A percentile compares a stretch with the other conserved stretches of the same genome.
Evolutionary conservation across 2,888 invertebrate genomes (phyloP).

Genomic region (Trypoxylon attenuatum): DNA sequence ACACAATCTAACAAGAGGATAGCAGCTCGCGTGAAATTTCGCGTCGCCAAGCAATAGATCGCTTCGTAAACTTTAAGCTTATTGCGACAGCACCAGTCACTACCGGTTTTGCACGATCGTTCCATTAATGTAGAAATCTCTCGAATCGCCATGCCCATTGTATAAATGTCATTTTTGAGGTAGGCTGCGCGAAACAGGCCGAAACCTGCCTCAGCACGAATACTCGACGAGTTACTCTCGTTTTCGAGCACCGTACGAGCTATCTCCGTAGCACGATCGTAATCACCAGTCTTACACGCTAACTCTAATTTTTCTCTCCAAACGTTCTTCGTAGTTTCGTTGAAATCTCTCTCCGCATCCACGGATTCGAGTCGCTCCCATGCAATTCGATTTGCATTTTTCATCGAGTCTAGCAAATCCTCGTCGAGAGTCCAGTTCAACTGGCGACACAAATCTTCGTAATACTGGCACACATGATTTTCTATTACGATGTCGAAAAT

Average conservation of each 20-base stretch:
- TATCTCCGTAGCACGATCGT: conserved; percentile 58
- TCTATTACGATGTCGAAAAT: conserved; percentile 75
- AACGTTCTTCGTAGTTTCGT: conserved; percentile 34
- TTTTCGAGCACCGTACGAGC: conserved; percentile 64
- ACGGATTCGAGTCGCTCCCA: conserved; percentile 56
- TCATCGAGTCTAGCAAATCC: conserved; percentile 60
- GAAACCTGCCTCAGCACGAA: conserved; percentile 73
- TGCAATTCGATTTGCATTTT: conserved; percentile 51
- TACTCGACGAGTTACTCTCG: conserved; percentile 69
- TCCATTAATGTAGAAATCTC: conserved; percentile 35
- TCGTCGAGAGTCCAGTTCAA: conserved; percentile 76
- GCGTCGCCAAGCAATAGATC: conserved; percentile 80
- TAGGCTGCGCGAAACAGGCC: conserved; percentile 71
- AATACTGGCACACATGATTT: conserved; percentile 80
- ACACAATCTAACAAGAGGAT: conserved; percentile 81
- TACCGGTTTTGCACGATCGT: conserved; percentile 75
- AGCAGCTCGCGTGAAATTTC: conserved; percentile 82
- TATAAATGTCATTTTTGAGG: conserved; percentile 61
- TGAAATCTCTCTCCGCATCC: conserved; percentile 39
- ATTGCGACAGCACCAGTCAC: conserved; percentile 85
- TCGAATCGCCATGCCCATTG: conserved; percentile 41
- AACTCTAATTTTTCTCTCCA: conserved; percentile 72
- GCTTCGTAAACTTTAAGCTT: conserved; percentile 82
- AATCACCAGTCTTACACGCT: conserved; percentile 73
- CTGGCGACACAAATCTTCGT: conserved; percentile 77